These are phyloP conservation scores for Lineus longissimus DNA, from an alignment of 1,140 invertebrate genomes.

Conservation along the genomic window DNA sequence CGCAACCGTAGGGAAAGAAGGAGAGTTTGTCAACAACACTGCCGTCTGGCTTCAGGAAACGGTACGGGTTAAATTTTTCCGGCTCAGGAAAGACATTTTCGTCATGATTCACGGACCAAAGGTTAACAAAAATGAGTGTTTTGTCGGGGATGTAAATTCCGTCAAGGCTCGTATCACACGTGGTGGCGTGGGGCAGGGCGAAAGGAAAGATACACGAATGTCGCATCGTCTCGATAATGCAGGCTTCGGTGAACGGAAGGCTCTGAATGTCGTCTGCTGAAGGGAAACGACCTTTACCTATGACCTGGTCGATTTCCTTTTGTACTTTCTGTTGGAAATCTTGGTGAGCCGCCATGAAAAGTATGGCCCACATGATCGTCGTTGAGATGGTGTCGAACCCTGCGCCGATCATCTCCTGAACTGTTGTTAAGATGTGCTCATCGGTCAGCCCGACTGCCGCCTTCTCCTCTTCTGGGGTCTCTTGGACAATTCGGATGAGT, in stretches of 20 bases:
- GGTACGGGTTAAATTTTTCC: constrained; percentile 32
- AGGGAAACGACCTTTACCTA: constrained; percentile 33
- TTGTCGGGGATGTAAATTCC: constrained; percentile 32
- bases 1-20: constrained; percentile 39
- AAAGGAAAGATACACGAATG: constrained; percentile 44
- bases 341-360: constrained; percentile 49
- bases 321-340: constrained; percentile 48
- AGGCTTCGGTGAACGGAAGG: constrained; percentile 35
- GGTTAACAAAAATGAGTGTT: constrained; percentile 43
- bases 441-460: constrained; percentile 32
- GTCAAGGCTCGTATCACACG: constrained; percentile 34
- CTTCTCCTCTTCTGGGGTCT: constrained; percentile 32
- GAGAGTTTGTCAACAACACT: constrained; percentile 17
- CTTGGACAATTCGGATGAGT: constrained; percentile 29
- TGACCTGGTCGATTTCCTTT: constrained; percentile 39
- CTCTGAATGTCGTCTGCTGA: constrained; percentile 31
- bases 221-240: constrained; percentile 34
- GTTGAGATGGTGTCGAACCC: constrained; percentile 53
- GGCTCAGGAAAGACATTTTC: constrained; percentile 32
- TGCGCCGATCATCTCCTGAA: constrained; percentile 44
- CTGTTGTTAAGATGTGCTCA: constrained; percentile 27
- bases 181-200: constrained; percentile 47
- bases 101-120: constrained; percentile 40
- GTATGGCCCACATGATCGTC: constrained; percentile 49
- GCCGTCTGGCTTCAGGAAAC: constrained; percentile 35